Percentiles rank a stretch among this genome's conserved stretches.
Conservation (phyloP, 2,888 invertebrate genomes). For the Campoplex nolae region DNA sequence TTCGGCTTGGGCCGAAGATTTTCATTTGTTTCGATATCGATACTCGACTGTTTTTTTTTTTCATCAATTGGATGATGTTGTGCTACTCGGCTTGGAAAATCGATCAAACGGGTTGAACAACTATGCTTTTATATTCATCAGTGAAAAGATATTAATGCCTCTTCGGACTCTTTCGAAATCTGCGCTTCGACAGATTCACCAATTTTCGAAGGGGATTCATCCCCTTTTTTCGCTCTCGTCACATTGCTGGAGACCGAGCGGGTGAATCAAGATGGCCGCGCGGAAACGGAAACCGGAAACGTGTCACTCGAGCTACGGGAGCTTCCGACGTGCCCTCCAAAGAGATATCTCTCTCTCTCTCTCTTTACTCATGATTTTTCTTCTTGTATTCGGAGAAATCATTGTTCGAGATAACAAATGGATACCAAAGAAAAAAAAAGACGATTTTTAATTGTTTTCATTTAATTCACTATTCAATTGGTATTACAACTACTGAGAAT, state of each 20-base stretch:
- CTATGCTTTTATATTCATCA: no score
- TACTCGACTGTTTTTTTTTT: not conserved
- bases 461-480: not conserved
- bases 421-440: not conserved
- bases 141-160: not conserved
- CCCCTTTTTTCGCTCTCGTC: slow-evolving; percentile 38
- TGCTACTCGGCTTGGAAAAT: not conserved
- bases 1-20: not conserved
- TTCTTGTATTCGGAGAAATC: not conserved
- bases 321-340: slow-evolving; percentile 82
- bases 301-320: slow-evolving; percentile 83
- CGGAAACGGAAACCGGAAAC: slow-evolving; percentile 84
- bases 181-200: slow-evolving; percentile 14
- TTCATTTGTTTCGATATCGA: not conserved
- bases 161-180: slow-evolving; percentile 9
- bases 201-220: slow-evolving; percentile 44
- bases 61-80: not conserved
- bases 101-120: not conserved
- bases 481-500: no score
- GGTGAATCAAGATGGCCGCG: slow-evolving; percentile 84
- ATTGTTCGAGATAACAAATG: not conserved
- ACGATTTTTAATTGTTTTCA: not conserved
- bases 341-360: slow-evolving; percentile 72
- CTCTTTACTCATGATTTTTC: not conserved
- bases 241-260: slow-evolving; percentile 80